phyloP scores from a whole-genome alignment of 2,888 invertebrate species.

The Lydus trimaculatus region DNA sequence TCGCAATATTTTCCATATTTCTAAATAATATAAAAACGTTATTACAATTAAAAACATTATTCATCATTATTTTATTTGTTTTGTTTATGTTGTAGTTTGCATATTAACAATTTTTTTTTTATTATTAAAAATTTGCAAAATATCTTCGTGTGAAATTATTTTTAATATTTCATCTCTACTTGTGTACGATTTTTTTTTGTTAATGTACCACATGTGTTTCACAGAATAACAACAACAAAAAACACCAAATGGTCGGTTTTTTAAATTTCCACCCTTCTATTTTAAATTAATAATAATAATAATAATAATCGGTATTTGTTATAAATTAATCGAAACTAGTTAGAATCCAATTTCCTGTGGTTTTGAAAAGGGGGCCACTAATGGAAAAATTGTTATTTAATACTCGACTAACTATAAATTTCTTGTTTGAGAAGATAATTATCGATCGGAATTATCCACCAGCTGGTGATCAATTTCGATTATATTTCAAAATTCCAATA shows the following conservation, averaged over 20 bases:
- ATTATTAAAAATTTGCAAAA: background rate
- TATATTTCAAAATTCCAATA: background rate
- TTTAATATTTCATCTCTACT: background rate
- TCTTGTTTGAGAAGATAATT: background rate
- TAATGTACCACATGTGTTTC: background rate
- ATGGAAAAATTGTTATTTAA: background rate
- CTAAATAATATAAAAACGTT: background rate
- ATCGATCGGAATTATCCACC: background rate
- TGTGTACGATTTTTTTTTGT: background rate
- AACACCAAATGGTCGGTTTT: background rate
- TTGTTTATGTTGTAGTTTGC: background rate
- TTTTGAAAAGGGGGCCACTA: background rate
- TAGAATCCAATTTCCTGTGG: constrained; percentile 10
- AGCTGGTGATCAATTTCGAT: background rate
- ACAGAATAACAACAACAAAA: background rate
- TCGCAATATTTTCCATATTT: background rate
- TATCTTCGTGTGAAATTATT: background rate
- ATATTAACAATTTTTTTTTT: background rate
- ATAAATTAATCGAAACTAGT: constrained; percentile 3
- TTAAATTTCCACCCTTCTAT: background rate
- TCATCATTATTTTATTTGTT: background rate
- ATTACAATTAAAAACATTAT: background rate
- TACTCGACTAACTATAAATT: background rate
- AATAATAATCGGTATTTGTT: background rate
- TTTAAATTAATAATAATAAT: background rate